phyloP scores from a whole-genome alignment of 2,797 vertebrate species.

The Crocodylus rhombifer region DNA sequence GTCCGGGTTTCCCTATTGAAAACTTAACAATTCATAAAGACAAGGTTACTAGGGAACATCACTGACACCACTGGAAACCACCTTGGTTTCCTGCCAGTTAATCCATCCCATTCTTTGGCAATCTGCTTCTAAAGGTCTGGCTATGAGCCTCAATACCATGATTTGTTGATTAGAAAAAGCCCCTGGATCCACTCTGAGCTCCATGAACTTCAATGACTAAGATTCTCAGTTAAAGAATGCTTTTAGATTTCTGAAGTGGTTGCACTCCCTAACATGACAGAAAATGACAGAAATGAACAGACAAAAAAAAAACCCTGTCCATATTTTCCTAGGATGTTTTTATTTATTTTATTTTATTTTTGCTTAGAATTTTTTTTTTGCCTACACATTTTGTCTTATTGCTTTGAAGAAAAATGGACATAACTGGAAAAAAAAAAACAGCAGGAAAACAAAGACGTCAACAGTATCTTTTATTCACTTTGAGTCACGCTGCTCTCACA shows the following conservation, averaged over 20 bases:
- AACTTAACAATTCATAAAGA: neutral
- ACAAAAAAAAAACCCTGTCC: neutral
- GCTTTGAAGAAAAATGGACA: neutral
- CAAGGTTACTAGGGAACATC: no score
- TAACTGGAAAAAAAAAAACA: neutral
- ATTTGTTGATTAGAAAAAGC: neutral
- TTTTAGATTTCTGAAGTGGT: neutral
- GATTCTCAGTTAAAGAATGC: neutral
- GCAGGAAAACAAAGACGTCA: neutral
- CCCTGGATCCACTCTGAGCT: neutral
- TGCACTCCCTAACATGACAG: neutral
- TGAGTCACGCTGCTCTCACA: neutral
- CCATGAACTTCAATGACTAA: neutral
- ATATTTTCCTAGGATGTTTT: neutral
- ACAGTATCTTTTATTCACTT: neutral
- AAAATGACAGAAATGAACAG: neutral
- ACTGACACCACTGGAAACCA: neutral
- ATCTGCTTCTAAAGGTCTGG: neutral
- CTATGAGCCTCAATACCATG: neutral
- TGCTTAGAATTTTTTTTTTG: neutral
- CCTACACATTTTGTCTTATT: neutral
- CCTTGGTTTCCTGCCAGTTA: neutral
- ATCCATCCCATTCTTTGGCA: neutral
- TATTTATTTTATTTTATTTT: neutral
- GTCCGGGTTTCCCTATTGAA: neutral